phyloP scores from a whole-genome alignment of 2,888 invertebrate species.

The Stenodera caucasica region DNA sequence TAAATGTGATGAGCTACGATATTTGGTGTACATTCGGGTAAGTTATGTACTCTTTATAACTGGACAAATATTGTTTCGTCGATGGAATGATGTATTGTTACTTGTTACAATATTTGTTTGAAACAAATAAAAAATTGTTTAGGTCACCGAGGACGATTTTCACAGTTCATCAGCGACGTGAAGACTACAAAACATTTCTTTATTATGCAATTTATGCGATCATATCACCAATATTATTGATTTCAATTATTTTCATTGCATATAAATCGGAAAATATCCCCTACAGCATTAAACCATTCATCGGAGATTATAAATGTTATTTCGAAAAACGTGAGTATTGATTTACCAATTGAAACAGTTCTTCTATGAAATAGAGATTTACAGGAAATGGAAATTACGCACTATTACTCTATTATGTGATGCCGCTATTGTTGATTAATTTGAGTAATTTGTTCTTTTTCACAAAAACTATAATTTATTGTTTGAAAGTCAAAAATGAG shows the following conservation, averaged over 20 bases:
- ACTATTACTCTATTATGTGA: slow-evolving; percentile 30
- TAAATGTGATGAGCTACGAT: slow-evolving; percentile 42
- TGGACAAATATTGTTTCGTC: slow-evolving; percentile 13
- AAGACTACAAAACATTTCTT: slow-evolving; percentile 17
- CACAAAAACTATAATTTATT: slow-evolving; percentile 68
- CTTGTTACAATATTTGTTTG: not conserved
- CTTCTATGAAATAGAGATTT: too few relatives aligned
- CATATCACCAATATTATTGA: slow-evolving; percentile 39
- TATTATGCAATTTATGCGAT: slow-evolving; percentile 4
- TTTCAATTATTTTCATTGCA: slow-evolving; percentile 59
- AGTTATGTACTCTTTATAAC: slow-evolving; percentile 28
- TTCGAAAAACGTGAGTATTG: slow-evolving; percentile 59
- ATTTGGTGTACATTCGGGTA: slow-evolving; percentile 44
- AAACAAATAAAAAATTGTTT: slow-evolving; percentile 1
- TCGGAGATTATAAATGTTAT: slow-evolving; percentile 69
- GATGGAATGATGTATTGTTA: slow-evolving; percentile 6
- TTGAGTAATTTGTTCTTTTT: slow-evolving; percentile 67
- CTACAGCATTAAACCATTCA: slow-evolving; percentile 60
- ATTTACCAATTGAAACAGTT: too few relatives aligned
- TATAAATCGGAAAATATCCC: slow-evolving; percentile 59
- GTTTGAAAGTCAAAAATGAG: slow-evolving; percentile 71
- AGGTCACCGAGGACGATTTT: slow-evolving; percentile 33
- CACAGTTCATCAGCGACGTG: slow-evolving; percentile 6
- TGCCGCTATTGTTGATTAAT: slow-evolving; percentile 64
- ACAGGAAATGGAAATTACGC: slow-evolving; percentile 25